Conservation (phyloP, 1,140 invertebrate species). For the Potamilus streckersoni region DNA sequence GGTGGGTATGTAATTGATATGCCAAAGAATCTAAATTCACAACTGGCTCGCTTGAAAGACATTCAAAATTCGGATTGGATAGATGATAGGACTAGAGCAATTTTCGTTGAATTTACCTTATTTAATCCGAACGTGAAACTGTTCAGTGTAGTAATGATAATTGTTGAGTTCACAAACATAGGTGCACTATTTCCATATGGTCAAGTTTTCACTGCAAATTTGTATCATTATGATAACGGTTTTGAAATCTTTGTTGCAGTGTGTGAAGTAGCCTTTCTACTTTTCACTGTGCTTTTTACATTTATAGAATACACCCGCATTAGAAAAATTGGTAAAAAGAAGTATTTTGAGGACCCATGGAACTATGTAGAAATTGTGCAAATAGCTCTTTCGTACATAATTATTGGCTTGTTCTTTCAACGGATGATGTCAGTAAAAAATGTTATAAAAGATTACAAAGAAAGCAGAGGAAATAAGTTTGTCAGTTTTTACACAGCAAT, state of each 20-base stretch:
- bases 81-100: slow-evolving; percentile 67
- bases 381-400: slow-evolving; percentile 33
- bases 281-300: slow-evolving; percentile 16
- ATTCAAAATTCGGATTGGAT: slow-evolving; percentile 65
- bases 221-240: slow-evolving; percentile 19
- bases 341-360: slow-evolving; percentile 37
- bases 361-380: slow-evolving; percentile 37
- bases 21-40: background rate
- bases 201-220: slow-evolving; percentile 32
- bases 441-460: slow-evolving; percentile 32
- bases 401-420: slow-evolving; percentile 42
- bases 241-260: slow-evolving; percentile 20
- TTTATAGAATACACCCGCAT: slow-evolving; percentile 24
- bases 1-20: slow-evolving; percentile 37
- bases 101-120: slow-evolving; percentile 69
- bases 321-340: slow-evolving; percentile 1
- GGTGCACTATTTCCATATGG: slow-evolving; percentile 24
- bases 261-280: slow-evolving; percentile 24
- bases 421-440: slow-evolving; percentile 30
- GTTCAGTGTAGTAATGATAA: slow-evolving; percentile 26
- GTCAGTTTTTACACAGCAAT: slow-evolving; percentile 44
- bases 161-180: slow-evolving; percentile 30
- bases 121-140: slow-evolving; percentile 65
- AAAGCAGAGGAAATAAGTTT: slow-evolving; percentile 20
- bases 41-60: slow-evolving; percentile 42